phyloP scores from a whole-genome alignment of 64 coral and sea anemone genomes.

The Porites australiensis region DNA sequence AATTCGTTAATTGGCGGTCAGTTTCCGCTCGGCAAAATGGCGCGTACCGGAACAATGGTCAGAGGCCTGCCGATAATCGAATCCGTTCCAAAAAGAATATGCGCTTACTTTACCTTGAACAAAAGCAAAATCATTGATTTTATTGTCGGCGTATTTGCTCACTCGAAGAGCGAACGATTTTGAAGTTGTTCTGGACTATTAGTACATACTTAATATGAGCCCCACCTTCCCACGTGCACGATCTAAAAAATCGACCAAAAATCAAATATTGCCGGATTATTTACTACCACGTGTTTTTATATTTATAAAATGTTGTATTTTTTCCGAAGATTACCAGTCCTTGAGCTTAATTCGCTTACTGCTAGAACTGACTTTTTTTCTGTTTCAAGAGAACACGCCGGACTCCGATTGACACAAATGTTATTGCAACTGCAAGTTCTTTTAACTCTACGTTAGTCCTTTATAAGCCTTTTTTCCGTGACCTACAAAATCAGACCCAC shows the following conservation, averaged over 20 bases:
- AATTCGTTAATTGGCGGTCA: conserved; percentile 56
- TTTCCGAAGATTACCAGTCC: too few relatives aligned
- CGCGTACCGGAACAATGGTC: background rate
- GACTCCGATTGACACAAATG: too few relatives aligned
- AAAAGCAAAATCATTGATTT: conserved; percentile 6
- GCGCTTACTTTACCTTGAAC: background rate
- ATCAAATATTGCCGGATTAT: too few relatives aligned
- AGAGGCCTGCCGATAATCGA: conserved; percentile 3
- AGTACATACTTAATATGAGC: background rate
- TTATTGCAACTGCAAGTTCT: too few relatives aligned
- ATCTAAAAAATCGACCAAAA: background rate
- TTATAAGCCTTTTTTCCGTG: too few relatives aligned
- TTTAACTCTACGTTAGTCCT: too few relatives aligned
- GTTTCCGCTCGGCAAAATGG: conserved; percentile 1
- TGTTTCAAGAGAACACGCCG: too few relatives aligned
- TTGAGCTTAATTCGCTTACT: too few relatives aligned
- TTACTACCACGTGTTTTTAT: background rate
- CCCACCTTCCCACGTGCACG: background rate
- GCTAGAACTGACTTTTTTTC: too few relatives aligned
- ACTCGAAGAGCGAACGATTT: background rate
- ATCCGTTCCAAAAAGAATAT: conserved; percentile 5
- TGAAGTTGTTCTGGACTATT: background rate
- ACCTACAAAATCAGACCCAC: too few relatives aligned
- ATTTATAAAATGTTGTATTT: too few relatives aligned
- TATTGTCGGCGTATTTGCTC: conserved; percentile 17